phyloP scores from a whole-genome alignment of 2,888 invertebrate genomes.

The Hybos culiciformis region DNA sequence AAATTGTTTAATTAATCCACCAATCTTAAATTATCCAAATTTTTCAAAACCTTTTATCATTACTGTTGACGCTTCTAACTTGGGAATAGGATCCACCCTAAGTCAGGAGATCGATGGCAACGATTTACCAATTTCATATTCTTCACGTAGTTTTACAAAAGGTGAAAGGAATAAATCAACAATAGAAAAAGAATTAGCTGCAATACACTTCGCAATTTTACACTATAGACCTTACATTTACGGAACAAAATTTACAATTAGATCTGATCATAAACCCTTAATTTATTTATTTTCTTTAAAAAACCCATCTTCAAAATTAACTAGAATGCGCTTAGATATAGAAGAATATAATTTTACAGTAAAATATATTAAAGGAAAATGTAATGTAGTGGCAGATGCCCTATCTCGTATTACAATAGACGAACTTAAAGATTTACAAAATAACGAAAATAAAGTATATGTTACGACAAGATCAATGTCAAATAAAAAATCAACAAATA shows the following conservation, averaged over 20 bases:
- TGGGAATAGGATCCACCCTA: slow-evolving; percentile 13
- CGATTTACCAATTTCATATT: slow-evolving; percentile 12
- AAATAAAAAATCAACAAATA: neutral
- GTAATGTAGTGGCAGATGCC: slow-evolving; percentile 4
- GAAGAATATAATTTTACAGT: slow-evolving; percentile 14
- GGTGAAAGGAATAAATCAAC: slow-evolving; percentile 17
- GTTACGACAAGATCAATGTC: slow-evolving; percentile 1
- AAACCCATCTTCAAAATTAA: slow-evolving; percentile 17
- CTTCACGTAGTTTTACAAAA: slow-evolving; percentile 16
- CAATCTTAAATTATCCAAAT: slow-evolving; percentile 11
- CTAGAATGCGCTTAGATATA: slow-evolving; percentile 15
- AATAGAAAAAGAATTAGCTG: slow-evolving; percentile 18
- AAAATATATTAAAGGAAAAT: slow-evolving; percentile 12
- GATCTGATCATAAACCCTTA: slow-evolving; percentile 17
- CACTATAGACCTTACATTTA: slow-evolving; percentile 13
- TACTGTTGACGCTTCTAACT: slow-evolving; percentile 14
- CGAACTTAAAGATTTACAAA: neutral
- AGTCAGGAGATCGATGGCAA: slow-evolving; percentile 10
- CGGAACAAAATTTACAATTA: slow-evolving; percentile 11
- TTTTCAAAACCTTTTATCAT: slow-evolving; percentile 10
- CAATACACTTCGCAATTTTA: slow-evolving; percentile 15
- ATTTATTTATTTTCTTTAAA: slow-evolving; percentile 15
- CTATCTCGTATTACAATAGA: neutral
- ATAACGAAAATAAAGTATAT: neutral
- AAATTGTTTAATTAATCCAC: slow-evolving; percentile 1